phyloP scores from a whole-genome alignment of 1,140 invertebrate genomes.

The Tetragonula clypearis region DNA sequence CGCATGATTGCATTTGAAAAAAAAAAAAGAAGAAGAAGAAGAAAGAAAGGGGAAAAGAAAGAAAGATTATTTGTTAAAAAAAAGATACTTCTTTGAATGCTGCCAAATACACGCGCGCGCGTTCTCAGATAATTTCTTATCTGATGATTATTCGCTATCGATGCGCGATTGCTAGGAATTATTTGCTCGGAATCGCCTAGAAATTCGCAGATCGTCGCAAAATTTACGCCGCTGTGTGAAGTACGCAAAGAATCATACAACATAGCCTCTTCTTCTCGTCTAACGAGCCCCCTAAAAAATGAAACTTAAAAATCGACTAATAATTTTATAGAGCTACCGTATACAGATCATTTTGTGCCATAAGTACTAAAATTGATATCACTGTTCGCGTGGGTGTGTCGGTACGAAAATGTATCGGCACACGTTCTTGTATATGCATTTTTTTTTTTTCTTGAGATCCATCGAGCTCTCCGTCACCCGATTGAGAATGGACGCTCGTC shows the following conservation, averaged over 20 bases:
- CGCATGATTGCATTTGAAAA: neutral
- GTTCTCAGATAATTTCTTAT: neutral
- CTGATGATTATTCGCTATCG: neutral
- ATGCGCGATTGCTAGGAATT: neutral
- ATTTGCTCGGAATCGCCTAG: too few species aligned
- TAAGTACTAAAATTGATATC: slow-evolving; percentile 54
- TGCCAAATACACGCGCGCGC: too few species aligned
- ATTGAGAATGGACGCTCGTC: neutral
- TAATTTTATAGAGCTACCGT: slow-evolving; percentile 46
- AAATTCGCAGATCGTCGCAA: neutral
- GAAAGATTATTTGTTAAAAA: neutral
- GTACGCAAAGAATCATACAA: slow-evolving; percentile 1
- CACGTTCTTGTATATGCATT: neutral
- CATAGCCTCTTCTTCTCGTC: neutral
- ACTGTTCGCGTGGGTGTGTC: slow-evolving; percentile 5
- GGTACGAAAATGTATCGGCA: slow-evolving; percentile 45
- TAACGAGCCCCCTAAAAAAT: slow-evolving; percentile 8
- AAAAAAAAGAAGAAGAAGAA: neutral
- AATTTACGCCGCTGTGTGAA: slow-evolving; percentile 48
- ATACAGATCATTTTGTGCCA: slow-evolving; percentile 52
- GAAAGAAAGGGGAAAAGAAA: too few species aligned
- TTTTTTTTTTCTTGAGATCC: slow-evolving; percentile 18
- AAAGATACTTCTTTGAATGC: neutral
- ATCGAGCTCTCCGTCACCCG: neutral
- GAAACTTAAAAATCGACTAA: neutral